These are phyloP conservation scores for Tragelaphus eurycerus DNA, from an alignment of 2,797 vertebrate genomes.

Conservation along the genomic window DNA sequence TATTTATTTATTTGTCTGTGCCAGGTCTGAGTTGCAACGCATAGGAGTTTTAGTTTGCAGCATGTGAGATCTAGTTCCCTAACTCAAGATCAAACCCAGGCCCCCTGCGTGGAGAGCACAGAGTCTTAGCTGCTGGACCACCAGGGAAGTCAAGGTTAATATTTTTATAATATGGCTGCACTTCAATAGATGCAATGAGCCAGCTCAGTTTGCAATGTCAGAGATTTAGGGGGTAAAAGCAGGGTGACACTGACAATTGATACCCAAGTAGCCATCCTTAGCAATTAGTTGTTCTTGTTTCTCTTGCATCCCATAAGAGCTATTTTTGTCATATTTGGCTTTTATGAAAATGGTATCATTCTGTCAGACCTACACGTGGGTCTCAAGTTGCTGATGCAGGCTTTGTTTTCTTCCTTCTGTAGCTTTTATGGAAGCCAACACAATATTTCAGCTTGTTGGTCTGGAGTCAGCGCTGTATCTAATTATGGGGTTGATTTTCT, in stretches of 20 bases:
- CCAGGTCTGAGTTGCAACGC: not conserved
- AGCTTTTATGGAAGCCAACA: not conserved
- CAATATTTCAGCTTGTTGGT: conserved; percentile 46
- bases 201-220: not conserved
- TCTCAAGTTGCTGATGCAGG: not conserved
- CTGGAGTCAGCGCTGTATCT: conserved; percentile 63
- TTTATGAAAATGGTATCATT: not conserved
- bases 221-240: not conserved
- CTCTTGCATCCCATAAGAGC: not conserved
- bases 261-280: not conserved
- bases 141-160: not conserved
- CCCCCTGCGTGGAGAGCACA: not conserved
- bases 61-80: not conserved
- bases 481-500: conserved; percentile 72
- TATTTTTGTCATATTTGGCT: not conserved
- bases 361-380: not conserved
- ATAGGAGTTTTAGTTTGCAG: not conserved
- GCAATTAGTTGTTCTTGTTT: conserved; percentile 1
- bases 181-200: not conserved
- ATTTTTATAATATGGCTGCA: not conserved
- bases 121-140: not conserved
- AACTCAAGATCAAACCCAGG: not conserved
- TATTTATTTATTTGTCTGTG: not conserved
- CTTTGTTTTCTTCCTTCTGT: not conserved
- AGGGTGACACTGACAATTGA: not conserved